A percentile compares a stretch with the other conserved stretches of the same genome.
These are phyloP conservation scores for Caenorhabditis remanei DNA, from an alignment of 1,140 invertebrate genomes.

Conservation along the genomic window DNA sequence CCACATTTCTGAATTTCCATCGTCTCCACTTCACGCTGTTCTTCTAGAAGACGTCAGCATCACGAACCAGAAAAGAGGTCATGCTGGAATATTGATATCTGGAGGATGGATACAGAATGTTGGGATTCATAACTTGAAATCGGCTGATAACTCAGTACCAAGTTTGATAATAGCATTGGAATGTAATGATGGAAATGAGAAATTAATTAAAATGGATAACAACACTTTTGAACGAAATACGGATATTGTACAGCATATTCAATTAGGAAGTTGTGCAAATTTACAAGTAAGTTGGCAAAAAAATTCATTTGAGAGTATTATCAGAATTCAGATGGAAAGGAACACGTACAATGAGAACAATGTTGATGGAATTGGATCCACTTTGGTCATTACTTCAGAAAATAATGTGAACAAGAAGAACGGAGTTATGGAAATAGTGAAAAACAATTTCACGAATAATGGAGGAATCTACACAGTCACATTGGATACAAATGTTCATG, in stretches of 20 bases:
- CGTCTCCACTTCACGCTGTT: conserved; percentile 35
- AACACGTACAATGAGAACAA: conserved; percentile 47
- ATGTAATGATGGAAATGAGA: conserved; percentile 43
- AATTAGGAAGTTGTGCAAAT: conserved; percentile 22
- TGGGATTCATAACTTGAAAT: conserved; percentile 23
- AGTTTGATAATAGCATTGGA: conserved; percentile 43
- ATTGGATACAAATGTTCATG: conserved; percentile 20
- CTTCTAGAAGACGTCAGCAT: conserved; percentile 36
- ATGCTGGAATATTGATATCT: conserved; percentile 48
- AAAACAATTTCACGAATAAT: conserved; percentile 56
- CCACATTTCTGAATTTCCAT: conserved; percentile 57
- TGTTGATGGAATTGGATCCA: conserved; percentile 40
- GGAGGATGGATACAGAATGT: conserved; percentile 48
- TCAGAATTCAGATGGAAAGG: conserved; percentile 34
- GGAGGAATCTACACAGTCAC: conserved; percentile 42
- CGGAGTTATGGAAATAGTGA: conserved; percentile 28
- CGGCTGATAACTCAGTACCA: conserved; percentile 28
- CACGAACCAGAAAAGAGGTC: conserved; percentile 38
- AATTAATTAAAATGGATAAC: conserved; percentile 32
- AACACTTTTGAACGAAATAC: conserved; percentile 24
- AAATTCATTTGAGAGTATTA: not conserved
- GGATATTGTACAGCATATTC: conserved; percentile 39
- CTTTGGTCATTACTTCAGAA: conserved; percentile 13
- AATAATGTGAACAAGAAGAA: conserved; percentile 26
- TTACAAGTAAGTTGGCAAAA: not conserved